Base-by-base conservation (phyloP, 35 echinoderm and acorn worm species). In the Apostichopus parvimensis region DNA sequence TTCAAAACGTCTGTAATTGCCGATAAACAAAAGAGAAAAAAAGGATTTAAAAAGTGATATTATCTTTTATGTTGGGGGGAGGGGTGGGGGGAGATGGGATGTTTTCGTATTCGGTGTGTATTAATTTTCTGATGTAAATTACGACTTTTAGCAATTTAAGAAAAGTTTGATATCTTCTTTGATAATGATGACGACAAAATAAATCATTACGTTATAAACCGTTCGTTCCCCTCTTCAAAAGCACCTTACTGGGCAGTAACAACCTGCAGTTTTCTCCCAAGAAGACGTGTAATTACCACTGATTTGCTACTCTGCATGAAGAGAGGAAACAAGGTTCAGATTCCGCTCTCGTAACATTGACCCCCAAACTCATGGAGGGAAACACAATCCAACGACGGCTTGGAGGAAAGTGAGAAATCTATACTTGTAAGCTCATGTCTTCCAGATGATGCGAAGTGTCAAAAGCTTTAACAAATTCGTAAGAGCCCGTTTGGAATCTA, bases 251-350 rank as follows among this genome's bases (percentile, higher is more conserved):
- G 81, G 17, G 81, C 20, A 58, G 6, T 56, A 58, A 58, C 81
- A 59, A 84, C 81, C 57, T n/a, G 81, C 81, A 84, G 81, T 84
- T 84, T 58, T 18, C 17, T 45, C 34, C 57, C 18, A 10, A 84
- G 81, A 58, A 84, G 81, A 84, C 34, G 34, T 52, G 57, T 55
- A 84, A 84, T 84, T 84, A 84, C 55, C 5, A n/a, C 57, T 84
- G 54, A 84, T 84, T 84, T 60, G 13, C 53, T 23, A 23, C 81
- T 18, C 81, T 60, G 81, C 81, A 55, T 84, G 81, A 84, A 23
- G 24, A 52, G 15, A 59, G 56, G 57, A 84, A 59, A 4, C 9
- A 22, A 6, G 57, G 81, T 13, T 84, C 81, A 84, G 12, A 8
- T 25, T 84, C 13, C 55, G n/a, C 58, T 84, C 81, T 58, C 2